Evolutionary conservation across 2,888 invertebrate genomes (phyloP), one percentile per base, ranked within the genome.

Genomic region (Synergus gifuensis): DNA sequence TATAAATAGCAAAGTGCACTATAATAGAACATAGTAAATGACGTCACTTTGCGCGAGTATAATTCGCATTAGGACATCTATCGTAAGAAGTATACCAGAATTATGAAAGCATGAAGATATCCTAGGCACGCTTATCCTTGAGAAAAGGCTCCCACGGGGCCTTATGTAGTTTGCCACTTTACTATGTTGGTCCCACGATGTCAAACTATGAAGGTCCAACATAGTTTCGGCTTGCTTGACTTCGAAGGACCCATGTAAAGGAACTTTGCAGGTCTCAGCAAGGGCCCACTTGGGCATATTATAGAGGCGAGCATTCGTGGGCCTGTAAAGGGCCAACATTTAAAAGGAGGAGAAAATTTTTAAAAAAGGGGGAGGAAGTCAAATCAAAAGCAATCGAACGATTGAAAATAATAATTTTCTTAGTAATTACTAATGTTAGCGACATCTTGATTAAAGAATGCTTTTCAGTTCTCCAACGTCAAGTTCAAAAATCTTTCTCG

Each of bases 11-110:
- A 28, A 16, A 69, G 28, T 49, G 69, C 46, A 69, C 69, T 69
- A 16, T 16, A 22, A 46, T 42, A 67, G 60, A 18, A 36, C 54
- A 76, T 46, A 62, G 69, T 54, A 77, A n/a, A 73, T 78, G 82
- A 82, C 67, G 79, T 76, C 78, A 81, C 81, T 76, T 79, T 62
- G 69, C 77, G 73, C 78, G 80, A 78, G 58, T 76, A 79, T 79
- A 83, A 83, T 82, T 82, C 81, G 82, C 78, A 78, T 81, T 77
- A 80, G 64, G 62, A 76, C 62, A 60, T 77, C 58, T 14, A 22
- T 18, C 4, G 18, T 49, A 14, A 16, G 49, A 49, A 49, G 49
- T 49, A 36, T 36, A 49, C 49, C 49, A 7, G 16, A 49, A 49
- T n/a, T 49, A n/a, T 11, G 49, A 4, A 49, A 49, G 49, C 16